Base-by-base conservation (phyloP, 2,797 vertebrate species). In the Echeneis naucrates region DNA sequence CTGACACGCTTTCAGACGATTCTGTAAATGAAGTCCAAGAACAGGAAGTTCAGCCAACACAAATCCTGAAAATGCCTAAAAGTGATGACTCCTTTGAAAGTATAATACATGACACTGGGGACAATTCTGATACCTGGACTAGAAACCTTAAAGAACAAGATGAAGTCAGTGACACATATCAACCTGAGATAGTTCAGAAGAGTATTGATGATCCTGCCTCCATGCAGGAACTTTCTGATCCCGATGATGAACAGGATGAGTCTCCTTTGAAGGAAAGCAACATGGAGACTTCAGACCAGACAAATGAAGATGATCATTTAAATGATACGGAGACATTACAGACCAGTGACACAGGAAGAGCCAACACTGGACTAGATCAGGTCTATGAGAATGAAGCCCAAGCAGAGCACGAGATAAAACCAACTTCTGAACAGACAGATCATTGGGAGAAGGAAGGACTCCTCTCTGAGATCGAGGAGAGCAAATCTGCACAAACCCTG, bases 381-480 rank as follows among this genome's bases (percentile, higher is more conserved):
- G 21, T 33, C 0, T 40, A 21, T 64, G 53, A 55, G 2, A 16
- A 4, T 27, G 58, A 57, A 58, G 30, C 21, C 21, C 8, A 23
- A 26, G 45, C 12, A 37, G 52, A 68, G 21, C 23, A 65, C 33
- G 37, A 74, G 16, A 14, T 30, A 14, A 48, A 75, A 30, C 12
- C 17, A 17, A 19, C 0, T 17, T 19, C 2, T 57, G 68, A 60
- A 67, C 24, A 60, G 60, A 33, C 19, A 26, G 48, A 27, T 68
- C n/a, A 40, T 21, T 44, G 33, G 2, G 55, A 37, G 6, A 52
- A 57, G 27, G 47, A 64, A 2, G 56, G 7, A 48, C 4, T 30
- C 21, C 12, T 44, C 19, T 44, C 26, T 64, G 27, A 75, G 16
- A 4, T 32, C n/a, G 40, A 56, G n/a, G n/a, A n/a, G n/a, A n/a